phyloP scores from a whole-genome alignment of 2,797 vertebrate species.

The Microchirus variegatus region DNA sequence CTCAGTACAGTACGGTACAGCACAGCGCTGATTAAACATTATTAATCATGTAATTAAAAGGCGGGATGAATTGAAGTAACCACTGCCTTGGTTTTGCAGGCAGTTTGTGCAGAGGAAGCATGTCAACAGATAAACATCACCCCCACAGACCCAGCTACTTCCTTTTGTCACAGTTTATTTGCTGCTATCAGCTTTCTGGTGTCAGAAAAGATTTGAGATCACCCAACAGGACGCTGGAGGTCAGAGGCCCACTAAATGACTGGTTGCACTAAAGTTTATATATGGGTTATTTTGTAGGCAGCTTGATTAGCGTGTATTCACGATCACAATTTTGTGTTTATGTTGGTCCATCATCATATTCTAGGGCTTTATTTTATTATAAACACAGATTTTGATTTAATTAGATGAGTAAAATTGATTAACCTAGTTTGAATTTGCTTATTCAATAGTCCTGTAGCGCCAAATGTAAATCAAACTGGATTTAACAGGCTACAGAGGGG shows the following conservation, averaged over 20 bases:
- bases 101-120: slow-evolving; percentile 64
- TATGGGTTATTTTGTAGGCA: slow-evolving; percentile 1
- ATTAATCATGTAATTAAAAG: not conserved
- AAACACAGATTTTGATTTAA: slow-evolving; percentile 21
- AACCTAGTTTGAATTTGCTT: slow-evolving; percentile 12
- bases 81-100: slow-evolving; percentile 23
- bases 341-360: not conserved
- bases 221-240: slow-evolving; percentile 51
- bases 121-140: slow-evolving; percentile 64
- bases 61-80: slow-evolving; percentile 7
- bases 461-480: slow-evolving; percentile 60
- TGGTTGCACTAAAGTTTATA: not conserved
- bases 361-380: not conserved
- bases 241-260: slow-evolving; percentile 6
- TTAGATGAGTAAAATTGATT: slow-evolving; percentile 7
- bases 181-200: slow-evolving; percentile 72
- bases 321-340: not conserved
- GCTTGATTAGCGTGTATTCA: slow-evolving; percentile 3
- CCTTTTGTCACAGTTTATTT: slow-evolving; percentile 75
- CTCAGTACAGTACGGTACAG: no score
- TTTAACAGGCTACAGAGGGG: slow-evolving; percentile 56
- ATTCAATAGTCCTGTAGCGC: slow-evolving; percentile 5
- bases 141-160: slow-evolving; percentile 68
- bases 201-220: slow-evolving; percentile 54
- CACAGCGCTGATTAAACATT: not conserved